Evolutionary conservation across 2,113 vertebrate species (phyloP).

Genomic region (Tachycineta bicolor): DNA sequence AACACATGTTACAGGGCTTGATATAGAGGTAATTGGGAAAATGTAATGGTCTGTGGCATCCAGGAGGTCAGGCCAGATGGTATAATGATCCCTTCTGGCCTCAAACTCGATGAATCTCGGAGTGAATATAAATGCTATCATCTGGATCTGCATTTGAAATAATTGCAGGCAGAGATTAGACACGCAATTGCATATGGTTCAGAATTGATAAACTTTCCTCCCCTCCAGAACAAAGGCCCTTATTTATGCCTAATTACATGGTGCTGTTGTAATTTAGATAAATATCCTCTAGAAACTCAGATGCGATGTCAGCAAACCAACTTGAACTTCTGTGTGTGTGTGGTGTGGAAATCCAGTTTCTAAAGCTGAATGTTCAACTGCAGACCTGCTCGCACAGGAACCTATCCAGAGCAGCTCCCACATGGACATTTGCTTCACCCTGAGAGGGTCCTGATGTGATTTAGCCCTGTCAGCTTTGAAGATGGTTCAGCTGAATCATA

Average conservation of each 20-base stretch:
- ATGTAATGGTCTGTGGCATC: slow-evolving; percentile 59
- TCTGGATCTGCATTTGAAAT: slow-evolving; percentile 55
- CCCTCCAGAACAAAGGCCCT: slow-evolving; percentile 15
- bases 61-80: slow-evolving; percentile 67
- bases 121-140: slow-evolving; percentile 55
- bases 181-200: slow-evolving; percentile 50
- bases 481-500: background rate
- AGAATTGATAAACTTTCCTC: slow-evolving; percentile 40
- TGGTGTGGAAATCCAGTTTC: background rate
- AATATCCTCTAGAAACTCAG: background rate
- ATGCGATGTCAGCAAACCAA: slow-evolving; percentile 5
- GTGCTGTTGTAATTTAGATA: slow-evolving; percentile 31
- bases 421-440: background rate
- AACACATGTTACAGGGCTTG: slow-evolving; percentile 46
- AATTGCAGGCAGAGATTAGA: slow-evolving; percentile 62
- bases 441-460: background rate
- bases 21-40: slow-evolving; percentile 52
- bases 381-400: background rate
- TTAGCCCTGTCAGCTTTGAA: background rate
- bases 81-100: slow-evolving; percentile 61
- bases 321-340: background rate
- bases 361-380: background rate
- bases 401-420: background rate
- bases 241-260: slow-evolving; percentile 38
- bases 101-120: slow-evolving; percentile 38